Percentiles rank a stretch among this genome's conserved stretches.
Evolutionary conservation across 2,797 vertebrate species (phyloP).

Genomic region (Morelia viridis): DNA sequence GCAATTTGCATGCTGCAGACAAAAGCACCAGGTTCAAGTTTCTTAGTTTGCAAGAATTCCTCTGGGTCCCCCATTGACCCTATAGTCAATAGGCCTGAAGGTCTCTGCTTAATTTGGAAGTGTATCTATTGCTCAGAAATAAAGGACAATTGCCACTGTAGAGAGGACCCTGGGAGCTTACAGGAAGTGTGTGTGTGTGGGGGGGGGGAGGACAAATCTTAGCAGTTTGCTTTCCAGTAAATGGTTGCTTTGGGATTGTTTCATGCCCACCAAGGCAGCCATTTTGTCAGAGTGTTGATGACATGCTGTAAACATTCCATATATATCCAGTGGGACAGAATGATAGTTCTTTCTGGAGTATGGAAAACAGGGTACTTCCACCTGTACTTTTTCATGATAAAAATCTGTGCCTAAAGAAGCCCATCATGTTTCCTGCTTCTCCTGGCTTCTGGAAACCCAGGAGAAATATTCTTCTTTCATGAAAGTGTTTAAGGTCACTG

Average conservation of each 20-base stretch:
- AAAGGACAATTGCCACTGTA: neutral
- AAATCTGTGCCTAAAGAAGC: neutral
- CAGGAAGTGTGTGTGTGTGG: neutral
- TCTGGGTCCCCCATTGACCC: neutral
- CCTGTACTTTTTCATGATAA: neutral
- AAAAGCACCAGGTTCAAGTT: neutral
- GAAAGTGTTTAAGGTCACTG: neutral
- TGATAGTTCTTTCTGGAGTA: neutral
- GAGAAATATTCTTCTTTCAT: neutral
- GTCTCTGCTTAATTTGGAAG: neutral
- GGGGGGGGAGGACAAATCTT: neutral
- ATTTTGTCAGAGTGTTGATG: neutral
- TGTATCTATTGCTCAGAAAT: neutral
- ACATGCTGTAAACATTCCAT: neutral
- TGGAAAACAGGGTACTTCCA: neutral
- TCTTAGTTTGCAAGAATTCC: neutral
- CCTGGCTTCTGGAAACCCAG: neutral
- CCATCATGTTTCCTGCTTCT: neutral
- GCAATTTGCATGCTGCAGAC: neutral
- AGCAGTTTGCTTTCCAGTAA: neutral
- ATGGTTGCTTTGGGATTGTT: neutral
- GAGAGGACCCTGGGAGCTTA: neutral
- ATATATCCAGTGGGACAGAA: neutral
- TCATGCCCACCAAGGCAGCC: neutral
- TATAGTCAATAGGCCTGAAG: neutral